Conservation (phyloP, 2,888 invertebrate species). For the Lypha dubia region DNA sequence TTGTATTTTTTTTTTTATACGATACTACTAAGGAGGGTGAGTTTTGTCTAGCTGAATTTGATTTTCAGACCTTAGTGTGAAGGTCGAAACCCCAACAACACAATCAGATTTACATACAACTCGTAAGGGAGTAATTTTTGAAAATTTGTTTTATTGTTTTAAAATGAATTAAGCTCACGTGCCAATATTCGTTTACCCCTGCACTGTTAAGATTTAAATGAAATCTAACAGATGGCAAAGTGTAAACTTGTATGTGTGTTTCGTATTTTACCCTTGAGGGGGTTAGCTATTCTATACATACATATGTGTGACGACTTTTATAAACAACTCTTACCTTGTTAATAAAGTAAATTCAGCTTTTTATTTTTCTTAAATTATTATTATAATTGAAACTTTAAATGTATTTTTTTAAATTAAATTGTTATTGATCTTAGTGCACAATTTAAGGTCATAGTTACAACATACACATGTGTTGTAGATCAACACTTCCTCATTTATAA, state of each 20-base stretch:
- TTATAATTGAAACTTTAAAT: background rate
- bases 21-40: no score
- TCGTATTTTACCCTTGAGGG: slow-evolving; percentile 10
- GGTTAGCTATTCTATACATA: slow-evolving; percentile 44
- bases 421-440: slow-evolving; percentile 6
- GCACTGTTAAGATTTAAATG: slow-evolving; percentile 46
- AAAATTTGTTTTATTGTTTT: no score
- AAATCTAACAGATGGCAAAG: slow-evolving; percentile 65
- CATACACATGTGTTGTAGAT: no score
- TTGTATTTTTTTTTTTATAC: no score
- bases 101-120: no score
- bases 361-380: slow-evolving; percentile 24
- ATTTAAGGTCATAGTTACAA: slow-evolving; percentile 29
- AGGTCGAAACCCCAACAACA: no score
- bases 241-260: background rate
- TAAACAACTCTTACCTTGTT: slow-evolving; percentile 51
- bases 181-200: slow-evolving; percentile 31
- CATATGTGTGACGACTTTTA: background rate
- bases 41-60: no score
- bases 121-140: no score
- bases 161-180: slow-evolving; percentile 30
- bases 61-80: no score
- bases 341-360: background rate
- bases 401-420: background rate
- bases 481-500: background rate